A percentile compares a stretch with the other conserved stretches of the same genome.
phyloP scores from a whole-genome alignment of 2,113 vertebrate species.

The Gallinago jamesoni region DNA sequence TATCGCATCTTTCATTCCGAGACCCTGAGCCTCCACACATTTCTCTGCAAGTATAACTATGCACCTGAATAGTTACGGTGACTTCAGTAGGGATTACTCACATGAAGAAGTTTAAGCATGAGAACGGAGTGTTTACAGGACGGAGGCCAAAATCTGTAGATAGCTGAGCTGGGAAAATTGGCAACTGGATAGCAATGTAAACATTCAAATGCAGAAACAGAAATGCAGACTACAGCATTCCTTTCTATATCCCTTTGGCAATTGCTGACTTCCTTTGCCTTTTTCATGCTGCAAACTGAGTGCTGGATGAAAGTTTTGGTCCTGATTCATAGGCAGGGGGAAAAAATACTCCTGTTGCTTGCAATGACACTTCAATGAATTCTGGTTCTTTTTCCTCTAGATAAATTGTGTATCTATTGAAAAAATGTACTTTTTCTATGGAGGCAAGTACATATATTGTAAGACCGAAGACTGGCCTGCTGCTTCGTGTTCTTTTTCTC shows the following conservation, averaged over 20 bases:
- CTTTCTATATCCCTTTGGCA: not conserved
- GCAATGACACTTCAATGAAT: not conserved
- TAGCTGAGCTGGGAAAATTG: not conserved
- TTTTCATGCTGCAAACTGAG: not conserved
- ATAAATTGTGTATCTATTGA: not conserved
- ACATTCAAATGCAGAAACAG: slow-evolving; percentile 8
- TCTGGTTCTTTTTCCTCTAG: not conserved
- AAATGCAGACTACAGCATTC: not conserved
- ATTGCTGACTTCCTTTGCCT: not conserved
- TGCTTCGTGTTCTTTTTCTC: not conserved
- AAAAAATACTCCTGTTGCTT: not conserved
- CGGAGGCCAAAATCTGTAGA: not conserved
- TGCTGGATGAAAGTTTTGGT: not conserved
- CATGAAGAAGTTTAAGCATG: not conserved
- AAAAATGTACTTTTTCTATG: not conserved
- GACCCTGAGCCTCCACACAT: not conserved
- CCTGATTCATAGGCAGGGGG: not conserved
- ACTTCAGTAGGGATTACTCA: not conserved
- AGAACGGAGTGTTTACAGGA: not conserved
- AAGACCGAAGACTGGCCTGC: not conserved
- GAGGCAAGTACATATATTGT: not conserved
- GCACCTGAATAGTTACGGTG: not conserved
- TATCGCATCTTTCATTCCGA: slow-evolving; percentile 1
- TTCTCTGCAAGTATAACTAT: not conserved
- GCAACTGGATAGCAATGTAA: not conserved